Evolutionary conservation across 2,113 vertebrate genomes (phyloP).

Genomic region (Anhinga rufa): DNA sequence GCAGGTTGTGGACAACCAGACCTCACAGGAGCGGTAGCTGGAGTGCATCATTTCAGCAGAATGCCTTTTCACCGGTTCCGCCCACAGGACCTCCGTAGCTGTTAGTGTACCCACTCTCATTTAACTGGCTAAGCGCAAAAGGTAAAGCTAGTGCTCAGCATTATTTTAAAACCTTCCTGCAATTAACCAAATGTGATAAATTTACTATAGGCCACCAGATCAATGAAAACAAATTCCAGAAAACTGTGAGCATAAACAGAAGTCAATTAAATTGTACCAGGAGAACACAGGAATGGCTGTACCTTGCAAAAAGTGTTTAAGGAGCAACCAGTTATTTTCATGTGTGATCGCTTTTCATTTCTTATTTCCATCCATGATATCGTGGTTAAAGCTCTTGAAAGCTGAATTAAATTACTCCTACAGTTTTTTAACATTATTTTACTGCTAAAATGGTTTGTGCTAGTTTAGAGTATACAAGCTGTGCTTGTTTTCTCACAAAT

Average conservation of each 20-base stretch:
- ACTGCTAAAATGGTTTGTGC: not conserved
- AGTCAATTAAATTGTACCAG: not conserved
- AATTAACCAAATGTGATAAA: not conserved
- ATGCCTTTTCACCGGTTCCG: not conserved
- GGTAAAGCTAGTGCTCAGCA: not conserved
- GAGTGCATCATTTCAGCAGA: not conserved
- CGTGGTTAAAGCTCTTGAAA: not conserved
- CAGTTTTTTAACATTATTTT: not conserved
- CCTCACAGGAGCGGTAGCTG: not conserved
- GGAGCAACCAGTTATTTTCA: not conserved
- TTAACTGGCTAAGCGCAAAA: not conserved
- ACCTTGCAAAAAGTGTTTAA: not conserved
- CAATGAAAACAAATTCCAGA: not conserved
- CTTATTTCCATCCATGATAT: not conserved
- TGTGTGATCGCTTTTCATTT: not conserved
- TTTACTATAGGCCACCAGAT: not conserved
- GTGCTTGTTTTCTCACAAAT: not conserved
- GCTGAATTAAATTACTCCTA: not conserved
- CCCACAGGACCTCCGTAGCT: not conserved
- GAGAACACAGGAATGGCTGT: not conserved
- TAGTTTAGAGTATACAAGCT: too few relatives aligned
- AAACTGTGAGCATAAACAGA: not conserved
- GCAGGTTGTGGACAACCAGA: not conserved
- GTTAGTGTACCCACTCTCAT: not conserved
- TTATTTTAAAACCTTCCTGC: not conserved